Conservation (phyloP, 2,888 invertebrate species). For the Nezara viridula region DNA sequence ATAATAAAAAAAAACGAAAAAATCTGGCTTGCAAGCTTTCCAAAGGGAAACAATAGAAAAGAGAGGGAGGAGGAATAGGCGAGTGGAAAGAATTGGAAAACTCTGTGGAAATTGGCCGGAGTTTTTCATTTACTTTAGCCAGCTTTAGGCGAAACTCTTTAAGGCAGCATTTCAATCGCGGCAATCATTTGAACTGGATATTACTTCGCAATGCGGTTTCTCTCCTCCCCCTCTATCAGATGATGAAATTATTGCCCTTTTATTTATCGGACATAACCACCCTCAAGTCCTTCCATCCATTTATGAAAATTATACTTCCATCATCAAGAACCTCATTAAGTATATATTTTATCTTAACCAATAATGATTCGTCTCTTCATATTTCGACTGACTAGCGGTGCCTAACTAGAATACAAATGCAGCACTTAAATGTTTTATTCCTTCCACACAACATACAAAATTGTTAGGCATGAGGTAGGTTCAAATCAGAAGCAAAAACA, state of each 20-base stretch:
- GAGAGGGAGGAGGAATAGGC: slow-evolving; percentile 1
- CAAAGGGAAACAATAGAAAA: slow-evolving; percentile 45
- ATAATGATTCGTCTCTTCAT: no score
- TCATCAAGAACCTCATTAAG: no score
- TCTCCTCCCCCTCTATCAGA: neutral
- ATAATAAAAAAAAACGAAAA: neutral
- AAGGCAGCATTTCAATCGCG: slow-evolving; percentile 20
- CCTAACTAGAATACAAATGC: no score
- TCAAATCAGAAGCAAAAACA: no score
- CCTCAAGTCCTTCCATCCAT: neutral
- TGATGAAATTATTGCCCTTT: slow-evolving; percentile 8
- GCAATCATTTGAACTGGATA: slow-evolving; percentile 41
- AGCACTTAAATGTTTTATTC: no score
- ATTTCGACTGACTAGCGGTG: no score
- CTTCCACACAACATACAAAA: no score
- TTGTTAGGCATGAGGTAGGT: no score
- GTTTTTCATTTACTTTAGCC: slow-evolving; percentile 49
- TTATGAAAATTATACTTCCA: neutral
- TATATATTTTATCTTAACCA: no score
- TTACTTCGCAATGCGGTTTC: slow-evolving; percentile 32
- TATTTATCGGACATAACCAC: neutral
- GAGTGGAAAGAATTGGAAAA: slow-evolving; percentile 41
- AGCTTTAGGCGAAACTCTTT: slow-evolving; percentile 32
- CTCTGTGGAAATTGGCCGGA: slow-evolving; percentile 48
- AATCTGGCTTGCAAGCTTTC: slow-evolving; percentile 45